Evolutionary conservation across 64 coral and sea anemone genomes (phyloP).

Genomic region (Stichodactyla helianthus): DNA sequence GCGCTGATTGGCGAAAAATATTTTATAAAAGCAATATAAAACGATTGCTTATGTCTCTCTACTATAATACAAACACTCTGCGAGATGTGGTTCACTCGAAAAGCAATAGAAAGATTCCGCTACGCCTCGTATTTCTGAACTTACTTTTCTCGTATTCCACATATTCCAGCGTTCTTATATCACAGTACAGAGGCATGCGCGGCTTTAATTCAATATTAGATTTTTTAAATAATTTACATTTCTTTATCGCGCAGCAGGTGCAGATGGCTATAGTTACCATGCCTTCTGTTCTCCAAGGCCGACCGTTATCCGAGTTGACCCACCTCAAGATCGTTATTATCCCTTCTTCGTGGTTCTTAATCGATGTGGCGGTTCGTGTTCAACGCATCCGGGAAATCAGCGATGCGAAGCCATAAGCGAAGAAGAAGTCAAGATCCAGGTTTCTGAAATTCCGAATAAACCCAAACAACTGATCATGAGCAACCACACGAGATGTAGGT

Average conservation of each 20-base stretch:
- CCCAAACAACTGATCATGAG: neutral
- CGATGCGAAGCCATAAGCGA: neutral
- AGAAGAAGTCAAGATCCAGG: neutral
- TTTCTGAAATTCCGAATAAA: neutral
- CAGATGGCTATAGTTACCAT: neutral
- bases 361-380: neutral
- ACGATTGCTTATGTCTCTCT: too few relatives aligned
- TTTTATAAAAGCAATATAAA: too few relatives aligned
- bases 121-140: too few relatives aligned
- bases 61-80: too few relatives aligned
- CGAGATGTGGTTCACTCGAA: too few relatives aligned
- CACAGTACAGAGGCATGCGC: too few relatives aligned
- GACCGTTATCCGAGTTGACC: neutral
- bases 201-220: too few relatives aligned
- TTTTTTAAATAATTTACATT: too few relatives aligned
- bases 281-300: neutral
- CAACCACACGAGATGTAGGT: slow-evolving; percentile 44
- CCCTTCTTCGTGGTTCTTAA: neutral
- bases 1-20: too few relatives aligned
- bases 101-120: too few relatives aligned
- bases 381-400: neutral
- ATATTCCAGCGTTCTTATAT: too few relatives aligned
- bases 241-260: neutral
- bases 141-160: too few relatives aligned
- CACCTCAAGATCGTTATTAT: neutral